Percentiles rank a stretch among this genome's conserved stretches.
Conservation (phyloP, 2,888 invertebrate species). For the Cheilosia urbana region DNA sequence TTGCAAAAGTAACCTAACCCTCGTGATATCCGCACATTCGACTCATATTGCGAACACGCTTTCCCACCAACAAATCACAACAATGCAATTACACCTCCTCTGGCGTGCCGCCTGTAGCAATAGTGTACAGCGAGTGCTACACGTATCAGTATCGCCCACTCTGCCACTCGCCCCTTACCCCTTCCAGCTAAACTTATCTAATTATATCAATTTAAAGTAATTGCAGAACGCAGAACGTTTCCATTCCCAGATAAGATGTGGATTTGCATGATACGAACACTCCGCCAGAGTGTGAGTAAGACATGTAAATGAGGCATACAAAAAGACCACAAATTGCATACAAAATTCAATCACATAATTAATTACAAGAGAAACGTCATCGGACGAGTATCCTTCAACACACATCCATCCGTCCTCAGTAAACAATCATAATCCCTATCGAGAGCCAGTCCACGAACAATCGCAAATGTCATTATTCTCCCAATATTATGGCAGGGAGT, state of each 20-base stretch:
- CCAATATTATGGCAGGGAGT: not conserved
- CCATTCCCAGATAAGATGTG: constrained; percentile 55
- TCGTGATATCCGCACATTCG: not conserved
- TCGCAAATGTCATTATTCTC: constrained; percentile 49
- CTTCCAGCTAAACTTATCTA: constrained; percentile 51
- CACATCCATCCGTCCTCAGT: not conserved
- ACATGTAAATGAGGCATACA: constrained; percentile 31
- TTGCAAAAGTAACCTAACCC: too few species aligned
- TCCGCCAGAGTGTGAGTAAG: constrained; percentile 1
- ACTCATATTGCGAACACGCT: not conserved
- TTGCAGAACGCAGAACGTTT: constrained; percentile 60
- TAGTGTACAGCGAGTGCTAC: not conserved
- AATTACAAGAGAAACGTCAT: constrained; percentile 48
- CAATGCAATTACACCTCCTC: not conserved
- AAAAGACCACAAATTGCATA: too few species aligned
- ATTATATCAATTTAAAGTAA: constrained; percentile 63
- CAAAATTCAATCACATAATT: constrained; percentile 61
- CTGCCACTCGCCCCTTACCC: not conserved
- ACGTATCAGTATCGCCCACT: constrained; percentile 13
- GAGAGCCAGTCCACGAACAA: constrained; percentile 8
- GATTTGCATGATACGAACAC: constrained; percentile 42
- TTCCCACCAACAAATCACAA: not conserved
- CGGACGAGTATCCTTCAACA: constrained; percentile 15
- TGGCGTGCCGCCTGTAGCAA: too few species aligned
- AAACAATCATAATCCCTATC: constrained; percentile 30